phyloP scores from a whole-genome alignment of 1,140 invertebrate species.

The Anoplolepis gracilipes region DNA sequence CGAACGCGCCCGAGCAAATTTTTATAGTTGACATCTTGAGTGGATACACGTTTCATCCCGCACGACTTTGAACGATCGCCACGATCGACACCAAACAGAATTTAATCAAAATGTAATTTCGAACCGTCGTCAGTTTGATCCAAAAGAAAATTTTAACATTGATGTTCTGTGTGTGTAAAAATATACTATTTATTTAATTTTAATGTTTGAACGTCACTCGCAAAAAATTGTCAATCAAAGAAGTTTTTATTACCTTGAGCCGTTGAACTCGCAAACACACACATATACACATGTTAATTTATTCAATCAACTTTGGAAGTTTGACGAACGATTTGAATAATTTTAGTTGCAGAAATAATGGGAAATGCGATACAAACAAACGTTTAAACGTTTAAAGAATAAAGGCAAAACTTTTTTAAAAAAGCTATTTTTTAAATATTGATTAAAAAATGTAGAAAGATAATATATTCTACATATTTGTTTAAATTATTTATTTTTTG shows the following conservation, averaged over 20 bases:
- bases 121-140: conserved; percentile 6
- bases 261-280: neutral
- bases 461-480: neutral
- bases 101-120: conserved; percentile 55
- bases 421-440: neutral
- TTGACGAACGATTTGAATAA: neutral
- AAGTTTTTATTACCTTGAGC: neutral
- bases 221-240: neutral
- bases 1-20: conserved; percentile 43
- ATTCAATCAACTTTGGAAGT: conserved; percentile 8
- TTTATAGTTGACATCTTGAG: conserved; percentile 55
- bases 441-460: neutral
- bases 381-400: neutral
- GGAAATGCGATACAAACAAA: no score
- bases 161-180: neutral
- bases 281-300: conserved; percentile 7
- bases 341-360: neutral
- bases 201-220: conserved; percentile 26
- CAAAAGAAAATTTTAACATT: conserved; percentile 31
- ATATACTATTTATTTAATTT: conserved; percentile 15
- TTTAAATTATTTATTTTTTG: neutral
- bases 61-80: conserved; percentile 32
- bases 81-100: conserved; percentile 32
- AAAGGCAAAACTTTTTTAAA: neutral
- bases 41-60: conserved; percentile 36